Evolutionary conservation across 2,888 invertebrate genomes (phyloP).

Genomic region (Ypsolopha scabrella): DNA sequence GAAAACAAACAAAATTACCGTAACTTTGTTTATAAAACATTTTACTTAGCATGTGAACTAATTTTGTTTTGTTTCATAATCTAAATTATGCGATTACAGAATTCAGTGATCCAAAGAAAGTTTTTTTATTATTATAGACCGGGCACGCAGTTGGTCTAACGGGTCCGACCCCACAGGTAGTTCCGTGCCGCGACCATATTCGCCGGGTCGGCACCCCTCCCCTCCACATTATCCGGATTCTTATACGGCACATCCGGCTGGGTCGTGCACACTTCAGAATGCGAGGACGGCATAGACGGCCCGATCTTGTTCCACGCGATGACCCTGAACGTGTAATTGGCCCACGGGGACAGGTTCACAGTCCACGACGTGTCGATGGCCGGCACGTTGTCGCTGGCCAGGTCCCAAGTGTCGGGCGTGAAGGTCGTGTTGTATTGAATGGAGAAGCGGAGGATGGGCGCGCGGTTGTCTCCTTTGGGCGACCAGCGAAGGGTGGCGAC

Average conservation of each 20-base stretch:
- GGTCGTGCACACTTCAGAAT: slow-evolving; percentile 88
- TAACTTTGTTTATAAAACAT: no score
- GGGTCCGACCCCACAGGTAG: no score
- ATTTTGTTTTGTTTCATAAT: no score
- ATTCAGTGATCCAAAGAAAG: no score
- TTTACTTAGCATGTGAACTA: no score
- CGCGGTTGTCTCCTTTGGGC: slow-evolving; percentile 94
- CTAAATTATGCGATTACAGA: no score
- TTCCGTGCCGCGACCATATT: no score
- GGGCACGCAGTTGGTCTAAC: no score
- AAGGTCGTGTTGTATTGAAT: slow-evolving; percentile 95
- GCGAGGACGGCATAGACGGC: slow-evolving; percentile 84
- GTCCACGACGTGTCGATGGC: slow-evolving; percentile 63
- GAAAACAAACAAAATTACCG: no score
- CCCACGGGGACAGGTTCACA: slow-evolving; percentile 85
- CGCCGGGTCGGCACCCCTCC: slow-evolving; percentile 87
- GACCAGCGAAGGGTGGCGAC: slow-evolving; percentile 88
- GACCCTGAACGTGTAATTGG: slow-evolving; percentile 94
- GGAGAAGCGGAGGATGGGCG: slow-evolving; percentile 90
- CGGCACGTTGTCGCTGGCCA: slow-evolving; percentile 80
- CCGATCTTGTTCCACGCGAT: slow-evolving; percentile 95
- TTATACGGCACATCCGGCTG: slow-evolving; percentile 89
- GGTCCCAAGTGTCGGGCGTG: slow-evolving; percentile 92
- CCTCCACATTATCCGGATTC: slow-evolving; percentile 94
- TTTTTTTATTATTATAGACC: no score